Base-by-base conservation (phyloP, 1,140 invertebrate species). In the Plutomurus gul region DNA sequence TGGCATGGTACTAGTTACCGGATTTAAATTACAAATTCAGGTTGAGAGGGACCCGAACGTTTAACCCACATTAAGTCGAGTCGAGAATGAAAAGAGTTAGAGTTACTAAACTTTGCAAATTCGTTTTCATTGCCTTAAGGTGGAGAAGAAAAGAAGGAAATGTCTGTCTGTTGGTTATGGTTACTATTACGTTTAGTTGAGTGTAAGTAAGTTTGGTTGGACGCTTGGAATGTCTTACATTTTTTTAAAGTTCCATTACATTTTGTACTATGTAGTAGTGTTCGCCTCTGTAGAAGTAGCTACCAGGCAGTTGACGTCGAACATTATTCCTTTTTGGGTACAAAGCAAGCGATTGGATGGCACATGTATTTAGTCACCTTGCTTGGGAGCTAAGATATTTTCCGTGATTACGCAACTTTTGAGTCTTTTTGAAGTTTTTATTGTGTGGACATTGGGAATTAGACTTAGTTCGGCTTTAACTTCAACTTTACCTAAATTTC, bases 371-470 rank as follows among this genome's bases (percentile, higher is more conserved):
- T 65, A 65, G 56, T 65, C 56, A 65, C 56, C 56, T 65, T 65
- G 30, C 56, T 65, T 65, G 30, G n/a, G 56, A 65, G 36, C 27
- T 65, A 25, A 79, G 71, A 79, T 79, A 79, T 79, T 79, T 73
- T 79, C 51, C 78, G 40, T 79, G 78, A 79, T 79, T 79, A 79
- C 78, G 36, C 43, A 75, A 75, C 36, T 79, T 75, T 74, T 56
- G 70, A 56, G 77, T 78, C 76, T 78, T 81, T 81, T 81, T 81
- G 80, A 78, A 77, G 73, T 78, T 81, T 81, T 81, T 81, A 81
- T 78, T 56, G 80, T 78, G 80, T 81, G 76, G 76, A 81, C 80
- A 81, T 71, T 77, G 80, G 77, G 80, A 81, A 81, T 81, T 81
- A 79, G 70, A 72, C 36, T 8, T 47, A 51, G 46, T 36, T 60